Conservation (phyloP, 2,888 invertebrate genomes). For the Sinotaia quadrata region DNA sequence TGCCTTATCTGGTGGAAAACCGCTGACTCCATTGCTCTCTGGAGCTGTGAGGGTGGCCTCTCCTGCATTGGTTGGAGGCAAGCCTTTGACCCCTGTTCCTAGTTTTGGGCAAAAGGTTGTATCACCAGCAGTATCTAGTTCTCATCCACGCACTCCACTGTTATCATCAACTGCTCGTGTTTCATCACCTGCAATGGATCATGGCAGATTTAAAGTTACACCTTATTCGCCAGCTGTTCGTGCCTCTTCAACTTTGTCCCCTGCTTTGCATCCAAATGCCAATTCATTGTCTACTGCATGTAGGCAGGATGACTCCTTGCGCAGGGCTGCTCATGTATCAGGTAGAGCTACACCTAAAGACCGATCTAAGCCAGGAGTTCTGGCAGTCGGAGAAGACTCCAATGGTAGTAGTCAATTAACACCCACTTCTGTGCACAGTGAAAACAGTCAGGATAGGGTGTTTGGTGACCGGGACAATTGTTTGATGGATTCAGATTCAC, state of each 20-base stretch:
- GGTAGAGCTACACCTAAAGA: constrained; percentile 22
- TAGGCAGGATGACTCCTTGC: background rate
- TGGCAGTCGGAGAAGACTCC: background rate
- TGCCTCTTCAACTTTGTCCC: no score
- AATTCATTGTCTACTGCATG: no score
- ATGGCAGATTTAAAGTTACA: background rate
- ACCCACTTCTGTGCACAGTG: constrained; percentile 34
- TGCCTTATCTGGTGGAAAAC: constrained; percentile 39
- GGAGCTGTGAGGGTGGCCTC: constrained; percentile 25
- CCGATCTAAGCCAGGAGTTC: no score
- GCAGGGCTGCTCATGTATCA: constrained; percentile 2
- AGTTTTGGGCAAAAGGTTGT: constrained; percentile 11
- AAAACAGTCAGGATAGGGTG: constrained; percentile 34
- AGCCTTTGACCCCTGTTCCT: constrained; percentile 30
- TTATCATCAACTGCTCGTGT: background rate
- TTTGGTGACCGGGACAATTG: constrained; percentile 29
- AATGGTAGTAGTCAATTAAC: constrained; percentile 38
- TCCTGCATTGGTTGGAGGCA: constrained; percentile 39
- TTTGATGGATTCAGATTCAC: constrained; percentile 19
- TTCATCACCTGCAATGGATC: background rate
- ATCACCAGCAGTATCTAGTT: constrained; percentile 19
- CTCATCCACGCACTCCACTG: constrained; percentile 25
- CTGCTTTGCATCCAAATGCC: background rate
- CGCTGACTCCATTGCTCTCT: constrained; percentile 29
- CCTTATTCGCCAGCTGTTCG: background rate